Percentiles rank a stretch among this genome's conserved stretches.
Conservation (phyloP, 2,113 vertebrate genomes). For the Psilopogon haemacephalus region DNA sequence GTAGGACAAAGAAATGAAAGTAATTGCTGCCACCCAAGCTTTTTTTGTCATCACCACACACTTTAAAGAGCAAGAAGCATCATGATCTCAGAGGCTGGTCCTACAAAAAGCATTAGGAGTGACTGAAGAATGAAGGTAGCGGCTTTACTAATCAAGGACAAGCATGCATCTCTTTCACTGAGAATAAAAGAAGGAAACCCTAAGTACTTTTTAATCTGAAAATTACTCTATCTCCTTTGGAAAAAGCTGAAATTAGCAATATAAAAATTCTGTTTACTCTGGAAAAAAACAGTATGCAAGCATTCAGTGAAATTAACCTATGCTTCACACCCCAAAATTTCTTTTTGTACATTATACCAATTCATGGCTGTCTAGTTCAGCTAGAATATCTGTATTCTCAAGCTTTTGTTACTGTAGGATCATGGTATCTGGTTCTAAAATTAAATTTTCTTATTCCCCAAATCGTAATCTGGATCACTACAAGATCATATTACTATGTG, state of each 20-base stretch:
- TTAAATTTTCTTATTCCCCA: neutral
- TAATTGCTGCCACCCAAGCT: neutral
- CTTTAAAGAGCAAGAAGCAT: neutral
- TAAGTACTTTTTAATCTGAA: neutral
- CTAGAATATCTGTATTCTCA: neutral
- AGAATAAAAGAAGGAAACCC: neutral
- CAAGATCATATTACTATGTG: neutral
- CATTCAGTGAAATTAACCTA: neutral
- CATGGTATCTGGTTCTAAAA: neutral
- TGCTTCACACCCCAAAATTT: neutral
- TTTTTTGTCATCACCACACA: neutral
- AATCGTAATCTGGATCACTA: neutral
- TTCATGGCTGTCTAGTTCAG: neutral
- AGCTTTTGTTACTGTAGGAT: neutral
- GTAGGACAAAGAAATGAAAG: neutral
- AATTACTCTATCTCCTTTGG: neutral
- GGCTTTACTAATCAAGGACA: neutral
- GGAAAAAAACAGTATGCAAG: neutral
- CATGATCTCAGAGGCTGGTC: neutral
- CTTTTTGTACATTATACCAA: neutral
- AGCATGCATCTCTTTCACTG: neutral
- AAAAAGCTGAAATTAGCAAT: neutral
- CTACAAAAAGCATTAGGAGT: neutral
- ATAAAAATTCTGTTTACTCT: neutral
- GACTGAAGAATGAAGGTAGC: neutral